These are phyloP conservation scores for Phalacrocorax brasilianus DNA, from an alignment of 2,113 vertebrate genomes.

Conservation along the genomic window DNA sequence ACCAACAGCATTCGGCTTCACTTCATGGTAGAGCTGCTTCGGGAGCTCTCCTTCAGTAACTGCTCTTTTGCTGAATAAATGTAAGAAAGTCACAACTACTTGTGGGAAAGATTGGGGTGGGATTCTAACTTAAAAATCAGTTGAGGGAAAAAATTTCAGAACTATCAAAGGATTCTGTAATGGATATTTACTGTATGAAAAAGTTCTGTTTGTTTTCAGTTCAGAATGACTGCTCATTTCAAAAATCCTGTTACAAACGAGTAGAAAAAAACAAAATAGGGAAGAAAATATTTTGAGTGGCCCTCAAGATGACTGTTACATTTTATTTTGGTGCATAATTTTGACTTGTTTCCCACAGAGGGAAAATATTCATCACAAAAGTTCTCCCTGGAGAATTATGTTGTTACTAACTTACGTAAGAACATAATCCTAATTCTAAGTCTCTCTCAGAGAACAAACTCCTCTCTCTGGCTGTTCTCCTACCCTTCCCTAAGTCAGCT, in stretches of 20 bases:
- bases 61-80: not conserved
- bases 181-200: not conserved
- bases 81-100: not conserved
- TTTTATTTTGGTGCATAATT: not conserved
- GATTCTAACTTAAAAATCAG: not conserved
- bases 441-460: not conserved
- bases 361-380: not conserved
- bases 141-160: not conserved
- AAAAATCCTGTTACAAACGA: not conserved
- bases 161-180: not conserved
- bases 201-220: rapidly evolving
- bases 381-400: not conserved
- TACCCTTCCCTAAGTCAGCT: not conserved
- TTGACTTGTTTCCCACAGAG: not conserved
- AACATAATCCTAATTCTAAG: not conserved
- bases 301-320: not conserved
- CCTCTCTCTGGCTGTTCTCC: not conserved
- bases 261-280: not conserved
- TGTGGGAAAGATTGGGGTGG: not conserved
- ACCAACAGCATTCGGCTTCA: not conserved
- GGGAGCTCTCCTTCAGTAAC: not conserved
- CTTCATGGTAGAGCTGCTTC: not conserved
- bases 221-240: not conserved
- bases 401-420: not conserved
- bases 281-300: not conserved